phyloP scores from a whole-genome alignment of 2,888 invertebrate genomes.

The Meta bourneti region DNA sequence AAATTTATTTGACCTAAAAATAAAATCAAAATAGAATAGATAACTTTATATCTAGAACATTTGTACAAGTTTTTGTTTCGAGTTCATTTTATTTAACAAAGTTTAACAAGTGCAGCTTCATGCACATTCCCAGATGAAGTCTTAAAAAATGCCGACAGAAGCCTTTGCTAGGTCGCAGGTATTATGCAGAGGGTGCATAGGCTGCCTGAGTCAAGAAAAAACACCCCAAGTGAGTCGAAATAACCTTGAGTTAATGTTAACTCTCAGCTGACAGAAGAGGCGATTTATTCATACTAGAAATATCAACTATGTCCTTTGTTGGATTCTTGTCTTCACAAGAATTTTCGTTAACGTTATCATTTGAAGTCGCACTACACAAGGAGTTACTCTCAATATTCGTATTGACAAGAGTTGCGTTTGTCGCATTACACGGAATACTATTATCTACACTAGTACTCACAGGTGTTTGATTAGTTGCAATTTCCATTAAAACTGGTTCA shows the following conservation, averaged over 20 bases:
- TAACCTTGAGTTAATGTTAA: conserved; percentile 16
- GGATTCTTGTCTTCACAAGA: neutral
- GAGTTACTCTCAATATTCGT: neutral
- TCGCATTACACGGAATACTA: neutral
- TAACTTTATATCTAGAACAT: conserved; percentile 63
- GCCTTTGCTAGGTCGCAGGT: neutral
- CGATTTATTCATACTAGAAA: conserved; percentile 35
- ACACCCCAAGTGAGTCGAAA: conserved; percentile 15
- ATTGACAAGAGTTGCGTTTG: neutral
- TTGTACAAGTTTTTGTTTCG: conserved; percentile 48
- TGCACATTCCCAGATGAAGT: conserved; percentile 26
- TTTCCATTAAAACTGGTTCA: neutral
- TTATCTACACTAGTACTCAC: neutral
- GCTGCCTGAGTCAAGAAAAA: neutral
- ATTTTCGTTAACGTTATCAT: neutral
- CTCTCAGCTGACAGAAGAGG: conserved; percentile 49
- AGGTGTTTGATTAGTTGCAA: neutral
- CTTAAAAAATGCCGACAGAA: conserved; percentile 47
- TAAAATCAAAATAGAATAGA: conserved; percentile 70
- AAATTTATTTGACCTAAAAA: conserved; percentile 68
- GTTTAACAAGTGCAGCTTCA: conserved; percentile 32
- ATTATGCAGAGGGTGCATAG: conserved; percentile 28
- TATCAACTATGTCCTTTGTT: conserved; percentile 2
- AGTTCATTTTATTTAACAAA: conserved; percentile 37
- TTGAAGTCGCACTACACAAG: neutral